Base-by-base conservation (phyloP, 2,797 vertebrate genomes). In the Sarcoramphus papa region DNA sequence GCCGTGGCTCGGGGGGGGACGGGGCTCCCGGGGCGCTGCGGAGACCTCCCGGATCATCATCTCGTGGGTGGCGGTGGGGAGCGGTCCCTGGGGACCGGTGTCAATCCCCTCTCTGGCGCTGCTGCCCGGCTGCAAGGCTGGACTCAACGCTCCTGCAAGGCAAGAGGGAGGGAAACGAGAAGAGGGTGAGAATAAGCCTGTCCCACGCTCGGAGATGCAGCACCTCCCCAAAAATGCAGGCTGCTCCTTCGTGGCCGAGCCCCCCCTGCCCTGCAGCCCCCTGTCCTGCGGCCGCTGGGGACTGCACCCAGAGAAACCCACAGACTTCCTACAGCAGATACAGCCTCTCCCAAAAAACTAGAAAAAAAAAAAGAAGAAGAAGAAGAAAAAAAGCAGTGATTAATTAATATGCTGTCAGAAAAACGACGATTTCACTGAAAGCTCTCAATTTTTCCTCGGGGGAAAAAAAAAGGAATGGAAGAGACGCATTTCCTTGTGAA, bases 351-450 rank as follows among this genome's bases (percentile, higher is more conserved):
- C 7, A 9, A 17, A 45, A 37, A 23, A 72, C 33, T 4, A 7
- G 18, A 21, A 23, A 8, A 40, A 28, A 33, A 5, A 35, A 20
- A 31, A 33, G 47, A 10, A 18, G 12, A 16, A 40, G 13, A 35
- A 23, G 13, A 2, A 14, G 4, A 14, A 9, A 28, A 14, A 57
- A 33, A 60, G 37, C 54, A 40, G n/a, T 10, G 40, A 76, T 83
- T 93, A 85, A 93, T 94, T 90, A 85, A 76, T 82, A 51, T 12
- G 79, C 75, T 94, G 88, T 94, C 92, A 88, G 73, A 80, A 84
- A 85, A 70, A 24, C 2, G 33, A 80, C 12, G 14, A 43, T 83
- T 85, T 77, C 80, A 68, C 73, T 88, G 80, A 92, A 84, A 88
- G 65, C 69, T 84, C 86, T 93, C 74, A 17, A 12, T 65, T 88